phyloP scores from a whole-genome alignment of 2,797 vertebrate genomes.

The Gorsachius magnificus region DNA sequence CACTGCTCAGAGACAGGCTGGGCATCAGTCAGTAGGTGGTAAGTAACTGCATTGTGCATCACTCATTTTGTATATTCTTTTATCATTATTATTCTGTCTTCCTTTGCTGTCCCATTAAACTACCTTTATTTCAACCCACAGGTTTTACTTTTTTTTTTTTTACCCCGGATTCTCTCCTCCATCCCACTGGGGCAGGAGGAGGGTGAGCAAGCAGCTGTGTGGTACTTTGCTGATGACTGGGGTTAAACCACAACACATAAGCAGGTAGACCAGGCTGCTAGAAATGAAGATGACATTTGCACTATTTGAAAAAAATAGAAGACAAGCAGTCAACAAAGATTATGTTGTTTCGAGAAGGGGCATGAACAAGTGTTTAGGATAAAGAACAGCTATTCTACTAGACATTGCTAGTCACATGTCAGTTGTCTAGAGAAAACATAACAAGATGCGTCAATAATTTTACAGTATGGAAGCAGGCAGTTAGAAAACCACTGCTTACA shows the following conservation, averaged over 20 bases:
- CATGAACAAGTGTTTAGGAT: background rate
- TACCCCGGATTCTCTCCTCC: no score
- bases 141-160: no score
- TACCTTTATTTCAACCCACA: no score
- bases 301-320: background rate
- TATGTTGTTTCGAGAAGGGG: background rate
- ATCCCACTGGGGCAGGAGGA: no score
- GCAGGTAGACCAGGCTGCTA: background rate
- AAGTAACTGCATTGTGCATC: no score
- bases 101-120: no score
- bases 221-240: no score
- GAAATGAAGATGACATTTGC: background rate
- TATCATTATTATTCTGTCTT: no score
- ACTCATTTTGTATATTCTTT: no score
- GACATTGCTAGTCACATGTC: background rate
- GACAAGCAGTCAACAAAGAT: background rate
- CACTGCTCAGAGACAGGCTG: no score
- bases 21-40: no score
- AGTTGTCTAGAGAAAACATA: background rate
- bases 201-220: no score
- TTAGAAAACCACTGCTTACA: background rate
- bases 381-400: background rate
- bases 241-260: background rate
- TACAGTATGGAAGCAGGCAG: background rate
- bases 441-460: background rate